Evolutionary conservation across 2,797 vertebrate genomes (phyloP), one percentile per base, ranked within the genome.

Genomic region (Pyrrhura leucotis): DNA sequence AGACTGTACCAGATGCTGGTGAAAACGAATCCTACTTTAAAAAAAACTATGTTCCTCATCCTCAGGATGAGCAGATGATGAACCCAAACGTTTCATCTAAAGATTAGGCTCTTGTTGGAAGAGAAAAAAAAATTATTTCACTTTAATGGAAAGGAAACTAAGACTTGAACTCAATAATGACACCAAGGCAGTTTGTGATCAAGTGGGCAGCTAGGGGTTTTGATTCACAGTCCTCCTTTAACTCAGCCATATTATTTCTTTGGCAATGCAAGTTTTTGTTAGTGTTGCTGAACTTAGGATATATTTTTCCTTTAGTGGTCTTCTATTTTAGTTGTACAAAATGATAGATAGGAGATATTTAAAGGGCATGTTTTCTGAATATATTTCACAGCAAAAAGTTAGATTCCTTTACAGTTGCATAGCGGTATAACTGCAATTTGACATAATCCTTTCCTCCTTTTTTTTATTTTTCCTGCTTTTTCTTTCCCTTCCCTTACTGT

Each of bases 271-370:
- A 54, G 4, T 11, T 89, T 90, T 58, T 66, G 19, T 51, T 73
- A 20, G 19, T 39, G 14, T 31, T 76, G 21, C 45, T 89, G 31
- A 56, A 86, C 5, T 63, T n/a, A 2, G 3, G 40, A 89, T 85
- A 48, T 85, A 66, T 44, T 85, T 92, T 88, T 85, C 28, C 33
- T 83, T 54, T 66, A 67, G 29, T 48, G 13, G 8, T 69, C 33
- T 83, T 68, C 48, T 48, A 11, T 85, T 81, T 88, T 29, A 69
- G 26, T 40, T 42, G 11, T 19, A 59, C 21, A 47, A 91, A 84
- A 83, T 45, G 12, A 53, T 76, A 78, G 65, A n/a, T 48, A 40
- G 50, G 48, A 91, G 61, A 85, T 73, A 91, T 90, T 89, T 89
- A 66, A 83, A 81, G 51, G 44, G 65, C 1, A 9, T 58, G 37